Percentiles rank a stretch among this genome's conserved stretches.
These are phyloP conservation scores for Drosophila aff. DNA, from an alignment of 1,140 invertebrate species.

Conservation along the genomic window DNA sequence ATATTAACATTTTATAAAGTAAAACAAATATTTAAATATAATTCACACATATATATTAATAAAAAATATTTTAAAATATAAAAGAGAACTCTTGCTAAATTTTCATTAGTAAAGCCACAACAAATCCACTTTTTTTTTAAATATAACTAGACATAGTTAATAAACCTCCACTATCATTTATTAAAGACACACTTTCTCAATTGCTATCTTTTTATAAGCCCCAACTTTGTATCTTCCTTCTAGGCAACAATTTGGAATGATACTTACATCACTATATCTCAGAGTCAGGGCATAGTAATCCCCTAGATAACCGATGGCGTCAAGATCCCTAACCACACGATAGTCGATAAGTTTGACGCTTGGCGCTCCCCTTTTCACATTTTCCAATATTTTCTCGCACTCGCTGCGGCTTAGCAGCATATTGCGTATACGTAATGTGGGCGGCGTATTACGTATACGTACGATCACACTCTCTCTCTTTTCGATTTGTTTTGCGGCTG, in stretches of 20 bases:
- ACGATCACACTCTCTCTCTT: constrained; percentile 9
- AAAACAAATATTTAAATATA: neutral
- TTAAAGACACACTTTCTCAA: neutral
- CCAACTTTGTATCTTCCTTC: neutral
- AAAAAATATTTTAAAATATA: neutral
- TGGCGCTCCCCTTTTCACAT: neutral
- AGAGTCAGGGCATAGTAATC: constrained; percentile 70
- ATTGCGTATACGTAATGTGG: constrained; percentile 57
- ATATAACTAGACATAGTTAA: neutral
- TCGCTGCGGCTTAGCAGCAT: constrained; percentile 55
- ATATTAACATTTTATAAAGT: neutral
- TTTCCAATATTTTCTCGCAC: constrained; percentile 52
- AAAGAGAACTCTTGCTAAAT: no score
- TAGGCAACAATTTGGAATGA: neutral
- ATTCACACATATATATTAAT: neutral
- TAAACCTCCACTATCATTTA: neutral
- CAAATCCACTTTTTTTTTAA: neutral
- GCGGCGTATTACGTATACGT: constrained; percentile 44
- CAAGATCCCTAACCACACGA: constrained; percentile 34
- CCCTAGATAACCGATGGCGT: constrained; percentile 70
- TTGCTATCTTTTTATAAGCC: neutral
- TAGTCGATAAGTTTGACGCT: constrained; percentile 35
- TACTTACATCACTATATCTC: constrained; percentile 57
- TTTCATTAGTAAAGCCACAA: no score
- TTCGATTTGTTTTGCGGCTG: neutral